A percentile compares a stretch with the other conserved stretches of the same genome.
These are phyloP conservation scores for Cebus imitator DNA, from an alignment of 2,113 vertebrate genomes.

Conservation along the genomic window DNA sequence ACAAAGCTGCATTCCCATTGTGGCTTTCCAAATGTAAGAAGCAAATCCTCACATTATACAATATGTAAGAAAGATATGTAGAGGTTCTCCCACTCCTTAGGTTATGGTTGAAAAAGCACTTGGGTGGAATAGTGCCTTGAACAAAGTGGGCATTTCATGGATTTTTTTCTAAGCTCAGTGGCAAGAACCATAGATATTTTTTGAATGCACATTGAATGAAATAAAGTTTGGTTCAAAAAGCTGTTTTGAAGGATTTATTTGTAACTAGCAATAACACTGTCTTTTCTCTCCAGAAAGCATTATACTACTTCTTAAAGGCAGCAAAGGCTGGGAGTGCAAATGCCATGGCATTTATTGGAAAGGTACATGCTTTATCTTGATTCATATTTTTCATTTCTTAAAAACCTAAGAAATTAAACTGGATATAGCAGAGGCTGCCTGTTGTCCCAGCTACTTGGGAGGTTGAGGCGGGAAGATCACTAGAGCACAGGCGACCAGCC, in stretches of 20 bases:
- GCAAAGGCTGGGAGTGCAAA: constrained; percentile 79
- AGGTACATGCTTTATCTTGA: constrained; percentile 74
- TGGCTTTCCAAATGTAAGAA: constrained; percentile 47
- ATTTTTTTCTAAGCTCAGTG: background rate
- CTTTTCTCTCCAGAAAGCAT: constrained; percentile 79
- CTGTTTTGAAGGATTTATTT: constrained; percentile 20
- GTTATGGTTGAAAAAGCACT: constrained; percentile 37
- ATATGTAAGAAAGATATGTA: background rate
- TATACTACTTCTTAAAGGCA: constrained; percentile 83
- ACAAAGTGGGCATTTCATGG: background rate
- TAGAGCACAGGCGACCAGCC: background rate
- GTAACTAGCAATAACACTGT: constrained; percentile 56
- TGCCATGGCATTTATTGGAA: constrained; percentile 83
- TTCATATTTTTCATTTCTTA: constrained; percentile 29
- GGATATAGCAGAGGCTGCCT: too few species aligned
- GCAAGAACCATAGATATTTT: background rate
- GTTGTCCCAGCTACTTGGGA: background rate
- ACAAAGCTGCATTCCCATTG: background rate
- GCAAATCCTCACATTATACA: constrained; percentile 38
- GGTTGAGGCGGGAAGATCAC: background rate
- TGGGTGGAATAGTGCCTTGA: constrained; percentile 30
- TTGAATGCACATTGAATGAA: constrained; percentile 15
- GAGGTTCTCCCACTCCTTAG: background rate
- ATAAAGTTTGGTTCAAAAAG: constrained; percentile 39
- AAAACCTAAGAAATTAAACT: background rate